A percentile compares a stretch with the other conserved stretches of the same genome.
Conservation (phyloP, 2,113 vertebrate species). For the Saguinus imperator region DNA sequence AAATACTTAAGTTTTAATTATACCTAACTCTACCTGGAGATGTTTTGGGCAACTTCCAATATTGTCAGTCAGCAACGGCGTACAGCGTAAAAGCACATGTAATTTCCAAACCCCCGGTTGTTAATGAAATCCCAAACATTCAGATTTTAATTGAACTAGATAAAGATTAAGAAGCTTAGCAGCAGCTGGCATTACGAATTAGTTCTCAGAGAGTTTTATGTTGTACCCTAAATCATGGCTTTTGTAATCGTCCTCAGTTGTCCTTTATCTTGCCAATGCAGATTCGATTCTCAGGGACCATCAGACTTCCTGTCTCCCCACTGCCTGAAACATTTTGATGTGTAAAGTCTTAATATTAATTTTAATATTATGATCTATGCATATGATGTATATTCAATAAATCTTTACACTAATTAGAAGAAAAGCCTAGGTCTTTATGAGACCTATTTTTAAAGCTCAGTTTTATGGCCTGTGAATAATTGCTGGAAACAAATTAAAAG, state of each 20-base stretch:
- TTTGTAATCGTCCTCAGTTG: constrained; percentile 89
- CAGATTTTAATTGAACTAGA: constrained; percentile 92
- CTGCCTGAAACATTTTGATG: constrained; percentile 82
- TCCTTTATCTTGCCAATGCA: constrained; percentile 89
- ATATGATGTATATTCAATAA: constrained; percentile 84
- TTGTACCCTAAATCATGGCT: constrained; percentile 85
- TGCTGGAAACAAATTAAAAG: constrained; percentile 54
- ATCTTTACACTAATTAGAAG: constrained; percentile 85
- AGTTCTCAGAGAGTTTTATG: constrained; percentile 86
- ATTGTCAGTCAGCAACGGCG: constrained; percentile 64
- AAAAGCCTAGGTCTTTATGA: constrained; percentile 77
- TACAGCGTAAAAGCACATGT: constrained; percentile 78
- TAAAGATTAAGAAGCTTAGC: constrained; percentile 91
- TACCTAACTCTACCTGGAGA: constrained; percentile 82
- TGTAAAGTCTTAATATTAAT: constrained; percentile 85
- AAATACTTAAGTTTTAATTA: constrained; percentile 80
- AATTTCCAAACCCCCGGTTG: constrained; percentile 85
- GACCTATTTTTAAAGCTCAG: constrained; percentile 80
- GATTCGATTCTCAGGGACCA: constrained; percentile 84
- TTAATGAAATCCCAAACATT: constrained; percentile 90
- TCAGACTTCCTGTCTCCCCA: constrained; percentile 76
- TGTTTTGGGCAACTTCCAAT: constrained; percentile 65
- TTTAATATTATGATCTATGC: constrained; percentile 84
- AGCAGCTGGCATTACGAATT: constrained; percentile 86
- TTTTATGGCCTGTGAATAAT: constrained; percentile 74